Conservation (phyloP, 2,888 invertebrate species). For the Aleiodes leptofemur region DNA sequence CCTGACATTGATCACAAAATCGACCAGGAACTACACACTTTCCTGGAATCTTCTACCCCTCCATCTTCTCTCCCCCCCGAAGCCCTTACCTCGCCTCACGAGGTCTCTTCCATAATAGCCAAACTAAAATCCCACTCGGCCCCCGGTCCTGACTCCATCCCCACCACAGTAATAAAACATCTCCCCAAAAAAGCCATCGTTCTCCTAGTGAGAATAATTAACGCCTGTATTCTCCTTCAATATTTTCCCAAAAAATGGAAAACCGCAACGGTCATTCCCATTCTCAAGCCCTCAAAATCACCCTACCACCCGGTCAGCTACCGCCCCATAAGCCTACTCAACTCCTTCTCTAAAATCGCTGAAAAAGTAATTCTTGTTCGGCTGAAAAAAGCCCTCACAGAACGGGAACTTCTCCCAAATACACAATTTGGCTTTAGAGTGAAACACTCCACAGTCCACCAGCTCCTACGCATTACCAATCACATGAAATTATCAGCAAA, state of each 20-base stretch:
- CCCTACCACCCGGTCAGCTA: slow-evolving; percentile 31
- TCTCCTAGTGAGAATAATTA: background rate
- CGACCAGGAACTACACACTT: too few relatives aligned
- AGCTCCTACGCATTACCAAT: too few relatives aligned
- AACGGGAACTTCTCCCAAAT: too few relatives aligned
- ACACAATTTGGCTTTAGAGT: too few relatives aligned
- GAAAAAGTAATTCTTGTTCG: too few relatives aligned
- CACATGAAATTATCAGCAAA: too few relatives aligned
- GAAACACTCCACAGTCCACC: too few relatives aligned
- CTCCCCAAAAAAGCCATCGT: background rate
- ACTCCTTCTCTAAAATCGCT: too few relatives aligned
- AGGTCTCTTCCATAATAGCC: background rate
- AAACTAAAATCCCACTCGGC: background rate
- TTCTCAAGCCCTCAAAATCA: slow-evolving; percentile 39
- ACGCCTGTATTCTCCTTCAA: background rate
- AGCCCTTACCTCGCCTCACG: background rate
- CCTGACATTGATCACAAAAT: too few relatives aligned
- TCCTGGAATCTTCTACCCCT: too few relatives aligned
- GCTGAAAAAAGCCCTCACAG: too few relatives aligned
- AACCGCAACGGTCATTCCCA: too few relatives aligned
- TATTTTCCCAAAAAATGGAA: slow-evolving; percentile 34
- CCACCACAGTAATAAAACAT: background rate
- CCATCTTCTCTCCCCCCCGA: background rate
- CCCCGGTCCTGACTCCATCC: background rate
- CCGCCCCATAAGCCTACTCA: slow-evolving; percentile 38